Base-by-base conservation (phyloP, 2,888 invertebrate genomes). In the Limnephilus lunatus region DNA sequence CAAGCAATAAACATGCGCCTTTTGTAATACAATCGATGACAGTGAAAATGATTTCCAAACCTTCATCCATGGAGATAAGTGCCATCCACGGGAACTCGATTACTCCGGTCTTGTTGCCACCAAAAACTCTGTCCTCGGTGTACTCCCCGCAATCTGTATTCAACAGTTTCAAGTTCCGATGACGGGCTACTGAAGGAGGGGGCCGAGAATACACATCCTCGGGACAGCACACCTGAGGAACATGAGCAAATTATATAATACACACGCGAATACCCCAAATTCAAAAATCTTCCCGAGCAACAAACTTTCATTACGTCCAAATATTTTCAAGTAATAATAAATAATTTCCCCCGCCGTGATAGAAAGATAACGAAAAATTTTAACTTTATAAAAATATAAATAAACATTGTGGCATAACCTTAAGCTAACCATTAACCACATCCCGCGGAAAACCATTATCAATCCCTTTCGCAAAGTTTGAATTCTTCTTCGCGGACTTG, bases 51-150 rank as follows among this genome's bases (percentile, higher is more conserved):
- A 68, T 68, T 32, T 86, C 93, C 93, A 94, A 94, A 96, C 96
- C 94, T 91, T 95, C 95, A 89, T 95, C 94, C 94, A 98, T 98
- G 1, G 97, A 96, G n/a, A 98, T 94, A 2, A 98, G 95, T 0
- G 97, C 97, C 97, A 98, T 97, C 98, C 98, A 98, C 0, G 98
- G 98, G 95, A 97, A 97, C 94, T 98, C 97, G 82, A 96, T 96
- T 7, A 97, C 94, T 0, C 95, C 95, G 0, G 98, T 97, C 92
- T 96, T 95, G 85, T 97, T 96, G 0, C 98, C 98, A 3, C 97
- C 96, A 39, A 96, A 95, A 87, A 98, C 97, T 94, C 97, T 96
- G 85, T 96, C 95, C 12, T 95, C 95, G 19, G 96, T 95, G 11
- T 96, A 94, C 0, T 95, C 94, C 0, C 98, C 98, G 94, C 98